These are phyloP conservation scores for Boloria selene DNA, from an alignment of 2,888 invertebrate genomes.

Conservation along the genomic window DNA sequence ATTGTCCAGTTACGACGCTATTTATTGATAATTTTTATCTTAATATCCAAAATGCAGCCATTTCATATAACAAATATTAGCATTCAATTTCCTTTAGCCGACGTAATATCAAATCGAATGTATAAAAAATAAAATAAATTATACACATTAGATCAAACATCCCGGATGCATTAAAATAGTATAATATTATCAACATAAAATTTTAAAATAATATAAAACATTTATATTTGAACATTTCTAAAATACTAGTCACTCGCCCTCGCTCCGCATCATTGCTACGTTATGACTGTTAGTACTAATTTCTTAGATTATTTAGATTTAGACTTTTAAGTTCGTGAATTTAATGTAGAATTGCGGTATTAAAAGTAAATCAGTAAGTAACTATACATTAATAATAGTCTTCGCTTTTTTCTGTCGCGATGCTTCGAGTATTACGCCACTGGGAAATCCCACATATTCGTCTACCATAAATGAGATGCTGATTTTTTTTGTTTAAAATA, in stretches of 20 bases:
- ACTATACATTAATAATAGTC: slow-evolving; percentile 25
- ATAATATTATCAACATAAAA: background rate
- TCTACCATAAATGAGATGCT: slow-evolving; percentile 42
- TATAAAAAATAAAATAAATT: slow-evolving; percentile 1
- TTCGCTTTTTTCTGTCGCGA: slow-evolving; percentile 40
- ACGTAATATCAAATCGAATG: slow-evolving; percentile 12
- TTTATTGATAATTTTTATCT: too few species aligned
- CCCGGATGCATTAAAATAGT: slow-evolving; percentile 18
- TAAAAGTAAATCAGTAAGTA: slow-evolving; percentile 8
- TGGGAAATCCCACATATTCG: slow-evolving; percentile 47
- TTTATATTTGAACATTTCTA: too few species aligned
- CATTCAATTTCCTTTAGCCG: slow-evolving; percentile 8
- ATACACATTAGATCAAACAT: slow-evolving; percentile 11
- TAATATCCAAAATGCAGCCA: too few species aligned
- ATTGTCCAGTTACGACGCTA: too few species aligned
- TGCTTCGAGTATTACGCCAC: slow-evolving; percentile 45
- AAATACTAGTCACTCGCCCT: too few species aligned
- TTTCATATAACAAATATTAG: too few species aligned
- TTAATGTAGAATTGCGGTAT: slow-evolving; percentile 2
- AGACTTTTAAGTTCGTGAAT: too few species aligned
- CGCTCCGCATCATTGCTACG: too few species aligned
- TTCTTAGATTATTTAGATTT: too few species aligned
- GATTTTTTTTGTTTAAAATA: slow-evolving; percentile 34
- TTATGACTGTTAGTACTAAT: too few species aligned
- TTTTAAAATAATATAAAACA: too few species aligned